These are phyloP conservation scores for Carpatolechia fugitivella DNA, from an alignment of 2,888 invertebrate species.

Conservation along the genomic window DNA sequence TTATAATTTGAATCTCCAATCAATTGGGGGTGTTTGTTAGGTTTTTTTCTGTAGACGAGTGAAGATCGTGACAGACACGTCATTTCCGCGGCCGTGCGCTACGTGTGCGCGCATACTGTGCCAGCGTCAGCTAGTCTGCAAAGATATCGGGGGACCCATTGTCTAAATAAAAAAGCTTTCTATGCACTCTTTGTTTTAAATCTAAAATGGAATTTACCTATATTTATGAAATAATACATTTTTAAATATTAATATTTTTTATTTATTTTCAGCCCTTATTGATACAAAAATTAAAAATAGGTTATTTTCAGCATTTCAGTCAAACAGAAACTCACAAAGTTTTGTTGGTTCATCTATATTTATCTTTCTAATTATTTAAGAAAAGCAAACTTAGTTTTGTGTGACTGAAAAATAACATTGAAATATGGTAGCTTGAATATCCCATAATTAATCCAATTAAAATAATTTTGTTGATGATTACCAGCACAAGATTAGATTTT, in stretches of 20 bases:
- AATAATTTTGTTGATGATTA: neutral
- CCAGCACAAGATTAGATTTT: neutral
- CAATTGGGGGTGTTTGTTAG: slow-evolving; percentile 21
- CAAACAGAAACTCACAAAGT: too few relatives aligned
- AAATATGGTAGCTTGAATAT: neutral
- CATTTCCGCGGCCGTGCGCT: slow-evolving; percentile 58
- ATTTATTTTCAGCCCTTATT: neutral
- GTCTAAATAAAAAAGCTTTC: slow-evolving; percentile 52
- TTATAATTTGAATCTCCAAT: slow-evolving; percentile 15
- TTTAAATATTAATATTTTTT: neutral
- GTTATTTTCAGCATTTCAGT: too few relatives aligned
- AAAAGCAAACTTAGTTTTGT: too few relatives aligned
- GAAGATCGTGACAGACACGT: slow-evolving; percentile 54
- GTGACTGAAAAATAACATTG: too few relatives aligned
- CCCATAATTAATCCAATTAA: neutral
- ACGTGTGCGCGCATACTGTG: slow-evolving; percentile 35
- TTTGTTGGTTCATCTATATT: too few relatives aligned
- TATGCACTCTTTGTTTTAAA: slow-evolving; percentile 41
- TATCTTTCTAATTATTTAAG: too few relatives aligned
- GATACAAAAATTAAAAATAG: too few relatives aligned
- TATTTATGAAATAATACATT: neutral
- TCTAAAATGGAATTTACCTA: slow-evolving; percentile 31
- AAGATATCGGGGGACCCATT: slow-evolving; percentile 47
- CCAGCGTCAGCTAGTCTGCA: slow-evolving; percentile 40
- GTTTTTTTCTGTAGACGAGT: slow-evolving; percentile 26